Base-by-base conservation (phyloP, 2,888 invertebrate genomes). In the Oxystoma pomonae region DNA sequence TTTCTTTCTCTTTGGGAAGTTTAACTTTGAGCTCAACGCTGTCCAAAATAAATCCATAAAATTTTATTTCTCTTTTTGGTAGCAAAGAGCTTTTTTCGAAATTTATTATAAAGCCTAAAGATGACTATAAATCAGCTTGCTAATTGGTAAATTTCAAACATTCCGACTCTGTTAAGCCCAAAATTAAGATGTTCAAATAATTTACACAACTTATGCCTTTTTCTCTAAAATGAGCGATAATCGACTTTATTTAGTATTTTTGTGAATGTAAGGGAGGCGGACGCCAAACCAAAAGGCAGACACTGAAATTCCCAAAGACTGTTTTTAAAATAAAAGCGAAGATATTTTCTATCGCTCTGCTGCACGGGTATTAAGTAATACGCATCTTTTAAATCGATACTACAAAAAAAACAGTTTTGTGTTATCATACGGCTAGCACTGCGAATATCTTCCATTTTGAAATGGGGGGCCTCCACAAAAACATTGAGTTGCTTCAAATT, bases 401-500 rank as follows among this genome's bases (percentile, higher is more conserved):
- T 55, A 16, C 17, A 1, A 2, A 58, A 16, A 21, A 21, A 20
- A 21, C 21, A 19, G 21, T 49, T 58, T 35, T 58, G 20, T 3
- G 21, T 21, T 19, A 58, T 58, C n/a, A 58, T 20, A 58, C 21
- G 20, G 20, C 21, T n/a, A 1, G 20, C 58, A 7, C 21, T 21
- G 2, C 58, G 20, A n/a, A 21, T 1, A 2, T 19, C 21, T 58
- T 20, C 58, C 16, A 58, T 20, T 19, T 58, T 58, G 16, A 58
- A 58, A 58, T 58, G 49, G 16, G 21, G 21, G 17, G 21, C 20
- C 22, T 58, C 21, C 20, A 58, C 21, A 58, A 58, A 7, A 21
- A 21, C 21, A 5, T 58, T 58, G 5, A 58, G 49, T 58, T 58
- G 1, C 21, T 58, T 58, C 17, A 58, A 58, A 58, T 58, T 58